These are phyloP conservation scores for Chorisops tibialis DNA, from an alignment of 2,888 invertebrate species.

Conservation along the genomic window DNA sequence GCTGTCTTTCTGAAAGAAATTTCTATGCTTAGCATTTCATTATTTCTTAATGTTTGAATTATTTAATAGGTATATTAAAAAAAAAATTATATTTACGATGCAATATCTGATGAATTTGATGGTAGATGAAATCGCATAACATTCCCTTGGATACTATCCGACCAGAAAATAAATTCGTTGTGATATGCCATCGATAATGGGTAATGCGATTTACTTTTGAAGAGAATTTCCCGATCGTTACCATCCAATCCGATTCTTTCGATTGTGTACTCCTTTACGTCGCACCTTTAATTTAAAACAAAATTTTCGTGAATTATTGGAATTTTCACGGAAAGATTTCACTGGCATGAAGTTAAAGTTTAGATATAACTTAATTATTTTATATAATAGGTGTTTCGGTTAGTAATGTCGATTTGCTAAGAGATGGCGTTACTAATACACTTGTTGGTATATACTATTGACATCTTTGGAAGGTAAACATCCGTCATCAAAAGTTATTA, in stretches of 20 bases:
- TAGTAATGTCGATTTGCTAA: too few relatives aligned
- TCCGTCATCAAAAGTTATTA: too few relatives aligned
- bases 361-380: too few relatives aligned
- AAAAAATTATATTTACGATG: conserved; percentile 9
- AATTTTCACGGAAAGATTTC: too few relatives aligned
- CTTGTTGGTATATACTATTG: too few relatives aligned
- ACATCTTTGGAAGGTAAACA: too few relatives aligned
- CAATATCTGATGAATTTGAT: conserved; percentile 5
- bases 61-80: too few relatives aligned
- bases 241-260: conserved; percentile 63
- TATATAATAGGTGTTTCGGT: too few relatives aligned
- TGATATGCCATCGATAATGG: conserved; percentile 67
- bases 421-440: too few relatives aligned
- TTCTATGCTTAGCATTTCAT: too few relatives aligned
- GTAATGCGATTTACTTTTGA: conserved; percentile 56
- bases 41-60: too few relatives aligned
- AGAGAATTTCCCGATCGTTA: conserved; percentile 54
- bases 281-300: conserved; percentile 55
- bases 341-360: conserved; percentile 8
- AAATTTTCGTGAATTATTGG: conserved; percentile 1
- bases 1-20: conserved; percentile 39
- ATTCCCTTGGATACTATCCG: conserved; percentile 64
- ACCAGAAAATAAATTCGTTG: conserved; percentile 65
- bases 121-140: conserved; percentile 55
- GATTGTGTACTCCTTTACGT: conserved; percentile 65